A percentile compares a stretch with the other conserved stretches of the same genome.
Conservation (phyloP, 2,888 invertebrate species). For the Leptodirus hochenwartii region DNA sequence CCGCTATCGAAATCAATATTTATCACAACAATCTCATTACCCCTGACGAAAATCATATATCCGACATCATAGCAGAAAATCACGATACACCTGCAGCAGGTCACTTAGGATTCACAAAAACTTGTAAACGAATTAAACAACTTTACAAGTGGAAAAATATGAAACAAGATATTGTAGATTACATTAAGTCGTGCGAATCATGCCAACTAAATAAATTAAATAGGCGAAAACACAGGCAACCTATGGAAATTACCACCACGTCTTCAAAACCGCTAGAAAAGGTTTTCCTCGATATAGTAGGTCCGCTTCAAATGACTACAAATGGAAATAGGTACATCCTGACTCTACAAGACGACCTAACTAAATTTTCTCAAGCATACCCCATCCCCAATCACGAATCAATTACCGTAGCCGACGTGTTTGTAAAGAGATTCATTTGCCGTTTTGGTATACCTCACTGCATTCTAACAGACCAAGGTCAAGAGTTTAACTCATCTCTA, state of each 20-base stretch:
- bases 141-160: slow-evolving; percentile 16
- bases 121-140: slow-evolving; percentile 10
- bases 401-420: slow-evolving; percentile 15
- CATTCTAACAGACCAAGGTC: slow-evolving; percentile 7
- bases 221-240: slow-evolving; percentile 11
- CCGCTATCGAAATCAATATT: slow-evolving; percentile 7
- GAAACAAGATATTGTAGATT: slow-evolving; percentile 15
- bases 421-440: too few relatives aligned
- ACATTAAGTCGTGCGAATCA: slow-evolving; percentile 15
- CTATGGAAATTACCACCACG: slow-evolving; percentile 11
- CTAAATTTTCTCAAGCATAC: slow-evolving; percentile 19
- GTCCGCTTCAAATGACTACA: slow-evolving; percentile 17
- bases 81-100: slow-evolving; percentile 11
- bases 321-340: slow-evolving; percentile 19
- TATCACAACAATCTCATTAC: background rate
- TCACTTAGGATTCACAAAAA: slow-evolving; percentile 11
- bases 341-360: slow-evolving; percentile 20
- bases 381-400: slow-evolving; percentile 19
- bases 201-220: slow-evolving; percentile 14
- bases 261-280: slow-evolving; percentile 12
- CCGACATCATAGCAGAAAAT: slow-evolving; percentile 10
- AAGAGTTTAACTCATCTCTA: too few relatives aligned
- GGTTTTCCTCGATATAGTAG: slow-evolving; percentile 20
- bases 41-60: too few relatives aligned
- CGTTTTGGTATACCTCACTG: slow-evolving; percentile 8